phyloP scores from a whole-genome alignment of 1,140 invertebrate species.

The Drosophila bifasciata region DNA sequence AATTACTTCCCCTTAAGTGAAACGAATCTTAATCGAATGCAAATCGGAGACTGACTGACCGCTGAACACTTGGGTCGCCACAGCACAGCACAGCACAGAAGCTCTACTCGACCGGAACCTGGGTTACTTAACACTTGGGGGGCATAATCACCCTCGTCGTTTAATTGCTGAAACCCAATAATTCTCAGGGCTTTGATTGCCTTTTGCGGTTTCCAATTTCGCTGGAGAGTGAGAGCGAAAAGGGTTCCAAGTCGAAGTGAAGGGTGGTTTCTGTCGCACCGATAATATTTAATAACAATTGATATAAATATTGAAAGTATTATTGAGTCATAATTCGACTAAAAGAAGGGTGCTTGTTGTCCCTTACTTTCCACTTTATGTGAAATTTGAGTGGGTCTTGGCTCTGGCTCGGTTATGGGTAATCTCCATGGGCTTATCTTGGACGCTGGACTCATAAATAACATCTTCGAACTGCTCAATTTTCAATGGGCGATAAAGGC shows the following conservation, averaged over 20 bases:
- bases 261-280: conserved; percentile 43
- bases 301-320: conserved; percentile 79
- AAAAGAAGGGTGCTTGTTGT: conserved; percentile 14
- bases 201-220: conserved; percentile 63
- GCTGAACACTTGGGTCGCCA: conserved; percentile 36
- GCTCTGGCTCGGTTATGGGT: conserved; percentile 16
- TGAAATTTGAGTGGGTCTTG: conserved; percentile 23
- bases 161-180: conserved; percentile 69
- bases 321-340: conserved; percentile 67
- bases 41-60: conserved; percentile 26
- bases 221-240: conserved; percentile 17
- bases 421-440: conserved; percentile 46
- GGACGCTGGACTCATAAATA: conserved; percentile 42
- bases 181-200: conserved; percentile 68
- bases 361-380: conserved; percentile 10
- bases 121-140: conserved; percentile 49
- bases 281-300: conserved; percentile 78
- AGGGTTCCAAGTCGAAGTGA: conserved; percentile 40
- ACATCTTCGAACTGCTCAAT: conserved; percentile 45
- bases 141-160: conserved; percentile 24
- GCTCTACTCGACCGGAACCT: conserved; percentile 54
- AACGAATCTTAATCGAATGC: conserved; percentile 32
- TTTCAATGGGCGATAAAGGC: conserved; percentile 27
- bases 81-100: conserved; percentile 9
- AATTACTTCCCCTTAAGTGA: conserved; percentile 60